phyloP scores from a whole-genome alignment of 2,113 vertebrate species.

The Calidris pygmaea region DNA sequence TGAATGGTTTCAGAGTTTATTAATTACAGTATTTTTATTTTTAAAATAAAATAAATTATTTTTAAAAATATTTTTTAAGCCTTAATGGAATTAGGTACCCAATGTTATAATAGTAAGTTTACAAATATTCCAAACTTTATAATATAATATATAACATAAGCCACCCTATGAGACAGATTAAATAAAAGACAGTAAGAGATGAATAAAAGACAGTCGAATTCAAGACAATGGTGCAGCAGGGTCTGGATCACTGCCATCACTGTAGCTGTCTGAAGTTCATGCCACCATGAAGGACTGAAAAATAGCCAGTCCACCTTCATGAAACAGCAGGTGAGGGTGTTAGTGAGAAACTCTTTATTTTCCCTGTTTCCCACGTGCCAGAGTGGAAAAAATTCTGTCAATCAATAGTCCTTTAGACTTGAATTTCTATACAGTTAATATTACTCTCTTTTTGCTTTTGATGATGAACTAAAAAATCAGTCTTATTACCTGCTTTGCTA shows the following conservation, averaged over 20 bases:
- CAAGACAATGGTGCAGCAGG: background rate
- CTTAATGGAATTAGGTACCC: background rate
- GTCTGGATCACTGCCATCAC: background rate
- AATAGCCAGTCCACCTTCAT: background rate
- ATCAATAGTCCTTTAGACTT: background rate
- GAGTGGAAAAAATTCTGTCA: background rate
- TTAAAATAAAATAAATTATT: background rate
- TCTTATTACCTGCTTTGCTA: background rate
- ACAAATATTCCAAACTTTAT: background rate
- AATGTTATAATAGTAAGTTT: background rate
- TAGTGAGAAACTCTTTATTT: background rate
- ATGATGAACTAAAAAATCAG: background rate
- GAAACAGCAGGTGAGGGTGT: background rate
- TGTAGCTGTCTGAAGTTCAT: background rate
- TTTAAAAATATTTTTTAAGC: background rate
- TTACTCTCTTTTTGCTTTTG: background rate
- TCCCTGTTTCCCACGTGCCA: background rate
- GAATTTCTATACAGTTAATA: background rate
- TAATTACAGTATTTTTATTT: background rate
- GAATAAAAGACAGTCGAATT: background rate
- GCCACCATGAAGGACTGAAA: background rate
- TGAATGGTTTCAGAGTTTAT: background rate
- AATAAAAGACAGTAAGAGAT: background rate
- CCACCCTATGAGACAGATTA: background rate
- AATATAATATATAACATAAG: background rate